Evolutionary conservation across 2,113 vertebrate genomes (phyloP).

Genomic region (Panthera uncia): DNA sequence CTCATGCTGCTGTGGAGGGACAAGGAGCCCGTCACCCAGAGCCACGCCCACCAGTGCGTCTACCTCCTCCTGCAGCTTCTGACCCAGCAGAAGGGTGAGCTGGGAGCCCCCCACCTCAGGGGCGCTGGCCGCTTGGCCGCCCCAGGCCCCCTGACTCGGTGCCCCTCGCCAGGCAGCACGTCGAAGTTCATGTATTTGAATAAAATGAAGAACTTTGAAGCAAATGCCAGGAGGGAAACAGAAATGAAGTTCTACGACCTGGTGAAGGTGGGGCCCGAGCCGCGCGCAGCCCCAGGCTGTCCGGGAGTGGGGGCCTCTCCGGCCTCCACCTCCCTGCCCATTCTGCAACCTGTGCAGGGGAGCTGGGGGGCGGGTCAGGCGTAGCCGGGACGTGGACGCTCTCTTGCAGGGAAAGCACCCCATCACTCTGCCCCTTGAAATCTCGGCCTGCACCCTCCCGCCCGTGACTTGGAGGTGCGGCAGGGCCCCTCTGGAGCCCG

Average conservation of each 20-base stretch:
- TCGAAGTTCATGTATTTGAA: not conserved
- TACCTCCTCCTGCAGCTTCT: conserved; percentile 56
- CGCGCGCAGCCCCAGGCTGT: not conserved
- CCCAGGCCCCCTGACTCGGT: fast-evolving
- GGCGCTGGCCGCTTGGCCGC: fast-evolving
- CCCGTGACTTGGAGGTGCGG: not conserved
- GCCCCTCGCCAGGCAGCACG: fast-evolving
- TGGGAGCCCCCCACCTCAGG: not conserved
- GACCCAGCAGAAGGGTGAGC: conserved; percentile 57
- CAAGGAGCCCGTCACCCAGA: not conserved
- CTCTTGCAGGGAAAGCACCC: not conserved
- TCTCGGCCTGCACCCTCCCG: fast-evolving
- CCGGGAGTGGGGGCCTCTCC: fast-evolving
- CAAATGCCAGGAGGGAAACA: fast-evolving
- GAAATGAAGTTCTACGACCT: not conserved
- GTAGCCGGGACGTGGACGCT: fast-evolving
- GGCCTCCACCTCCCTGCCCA: fast-evolving
- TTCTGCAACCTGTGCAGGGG: not conserved
- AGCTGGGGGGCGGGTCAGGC: no score
- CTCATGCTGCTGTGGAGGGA: conserved; percentile 63
- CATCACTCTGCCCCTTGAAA: no score
- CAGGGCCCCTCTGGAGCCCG: not conserved
- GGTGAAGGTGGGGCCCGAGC: conserved; percentile 41
- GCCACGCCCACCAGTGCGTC: not conserved
- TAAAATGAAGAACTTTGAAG: not conserved